Evolutionary conservation across 2,888 invertebrate species (phyloP).

Genomic region (Cataglyphis cursor): DNA sequence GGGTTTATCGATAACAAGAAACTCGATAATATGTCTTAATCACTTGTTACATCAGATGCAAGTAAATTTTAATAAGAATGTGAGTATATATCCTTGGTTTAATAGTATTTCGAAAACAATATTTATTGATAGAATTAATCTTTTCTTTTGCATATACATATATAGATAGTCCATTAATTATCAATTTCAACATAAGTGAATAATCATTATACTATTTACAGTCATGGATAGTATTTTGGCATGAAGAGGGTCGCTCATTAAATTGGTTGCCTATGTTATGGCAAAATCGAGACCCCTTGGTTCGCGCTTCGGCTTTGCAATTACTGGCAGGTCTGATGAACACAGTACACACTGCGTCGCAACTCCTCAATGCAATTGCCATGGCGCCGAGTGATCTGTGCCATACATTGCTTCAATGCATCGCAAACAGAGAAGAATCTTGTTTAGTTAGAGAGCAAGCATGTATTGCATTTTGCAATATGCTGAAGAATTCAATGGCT

Average conservation of each 20-base stretch:
- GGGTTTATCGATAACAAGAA: constrained; percentile 88
- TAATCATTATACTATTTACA: constrained; percentile 54
- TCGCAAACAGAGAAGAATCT: constrained; percentile 87
- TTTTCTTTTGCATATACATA: neutral
- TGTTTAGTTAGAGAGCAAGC: constrained; percentile 88
- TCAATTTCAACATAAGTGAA: neutral
- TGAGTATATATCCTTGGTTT: constrained; percentile 70
- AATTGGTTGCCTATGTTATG: constrained; percentile 87
- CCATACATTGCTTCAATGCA: constrained; percentile 78
- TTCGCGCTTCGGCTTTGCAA: constrained; percentile 88
- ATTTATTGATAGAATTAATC: constrained; percentile 22
- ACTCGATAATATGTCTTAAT: constrained; percentile 88
- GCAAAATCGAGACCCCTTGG: constrained; percentile 87
- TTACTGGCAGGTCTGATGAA: constrained; percentile 87
- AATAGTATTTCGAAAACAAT: neutral
- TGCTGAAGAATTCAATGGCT: constrained; percentile 81
- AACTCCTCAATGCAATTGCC: constrained; percentile 80
- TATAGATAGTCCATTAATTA: neutral
- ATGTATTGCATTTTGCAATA: constrained; percentile 87
- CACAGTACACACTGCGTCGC: constrained; percentile 79
- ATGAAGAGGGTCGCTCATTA: constrained; percentile 79
- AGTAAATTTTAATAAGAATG: constrained; percentile 85
- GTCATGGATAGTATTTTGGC: constrained; percentile 82
- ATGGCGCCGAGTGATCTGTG: constrained; percentile 81
- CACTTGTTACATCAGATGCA: constrained; percentile 88